Conservation (phyloP, 1,140 invertebrate species). For the Dryas iulia region DNA sequence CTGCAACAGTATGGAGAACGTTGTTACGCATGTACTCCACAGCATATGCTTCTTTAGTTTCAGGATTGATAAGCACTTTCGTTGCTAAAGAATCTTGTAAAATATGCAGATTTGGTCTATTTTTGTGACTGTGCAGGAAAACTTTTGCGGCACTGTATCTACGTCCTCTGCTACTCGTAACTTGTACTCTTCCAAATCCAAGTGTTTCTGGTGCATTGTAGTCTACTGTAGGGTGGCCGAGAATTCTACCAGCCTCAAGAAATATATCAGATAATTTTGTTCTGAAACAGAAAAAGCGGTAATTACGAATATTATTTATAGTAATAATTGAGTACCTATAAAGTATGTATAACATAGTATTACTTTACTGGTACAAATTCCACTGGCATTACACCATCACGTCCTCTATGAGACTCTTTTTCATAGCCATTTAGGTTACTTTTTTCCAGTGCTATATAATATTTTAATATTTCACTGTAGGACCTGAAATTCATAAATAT, state of each 20-base stretch:
- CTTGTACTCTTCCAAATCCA: conserved; percentile 84
- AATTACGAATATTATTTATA: background rate
- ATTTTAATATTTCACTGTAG: conserved; percentile 85
- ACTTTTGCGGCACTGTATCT: conserved; percentile 81
- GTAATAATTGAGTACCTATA: background rate
- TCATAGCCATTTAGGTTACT: conserved; percentile 76
- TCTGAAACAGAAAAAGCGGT: conserved; percentile 57
- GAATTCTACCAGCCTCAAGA: conserved; percentile 79
- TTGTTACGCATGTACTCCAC: conserved; percentile 82
- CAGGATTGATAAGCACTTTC: conserved; percentile 83
- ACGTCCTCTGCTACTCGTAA: conserved; percentile 80
- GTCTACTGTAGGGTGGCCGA: conserved; percentile 80
- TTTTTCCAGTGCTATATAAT: conserved; percentile 81
- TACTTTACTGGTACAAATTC: conserved; percentile 79
- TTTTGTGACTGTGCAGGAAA: conserved; percentile 81
- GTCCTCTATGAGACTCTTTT: conserved; percentile 79
- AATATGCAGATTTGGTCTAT: conserved; percentile 85
- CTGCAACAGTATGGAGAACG: conserved; percentile 55
- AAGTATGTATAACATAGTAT: conserved; percentile 7
- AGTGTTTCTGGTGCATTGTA: conserved; percentile 74
- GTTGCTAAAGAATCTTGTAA: conserved; percentile 81
- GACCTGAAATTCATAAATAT: conserved; percentile 75
- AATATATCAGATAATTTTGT: conserved; percentile 78
- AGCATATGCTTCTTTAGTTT: conserved; percentile 84
- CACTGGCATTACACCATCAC: conserved; percentile 78